phyloP scores from a whole-genome alignment of 2,888 invertebrate genomes.

The Torymus texanus region DNA sequence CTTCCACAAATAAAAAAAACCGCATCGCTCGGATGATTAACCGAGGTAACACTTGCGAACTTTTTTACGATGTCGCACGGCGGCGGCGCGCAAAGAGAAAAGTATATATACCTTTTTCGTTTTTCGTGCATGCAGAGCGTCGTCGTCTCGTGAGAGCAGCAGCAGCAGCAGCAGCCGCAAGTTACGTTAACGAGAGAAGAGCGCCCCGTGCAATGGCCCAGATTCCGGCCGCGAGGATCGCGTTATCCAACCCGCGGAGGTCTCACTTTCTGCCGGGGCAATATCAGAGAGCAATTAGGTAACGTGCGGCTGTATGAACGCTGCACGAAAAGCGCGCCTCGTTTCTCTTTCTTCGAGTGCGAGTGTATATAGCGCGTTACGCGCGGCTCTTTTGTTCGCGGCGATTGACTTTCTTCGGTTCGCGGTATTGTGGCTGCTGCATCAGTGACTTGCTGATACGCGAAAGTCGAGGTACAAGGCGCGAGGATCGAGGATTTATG shows the following conservation, averaged over 20 bases:
- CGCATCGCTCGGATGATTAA: too few species aligned
- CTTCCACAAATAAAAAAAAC: too few species aligned
- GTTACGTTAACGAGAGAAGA: slow-evolving; percentile 41
- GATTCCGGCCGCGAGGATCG: slow-evolving; percentile 28
- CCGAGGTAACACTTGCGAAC: too few species aligned
- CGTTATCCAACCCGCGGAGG: slow-evolving; percentile 44
- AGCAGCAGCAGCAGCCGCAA: not conserved
- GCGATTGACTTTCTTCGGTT: too few species aligned
- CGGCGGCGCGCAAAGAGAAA: too few species aligned
- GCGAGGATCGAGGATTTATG: too few species aligned
- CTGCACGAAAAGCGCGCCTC: not conserved
- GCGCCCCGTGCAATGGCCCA: slow-evolving; percentile 23
- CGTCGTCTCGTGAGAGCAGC: not conserved
- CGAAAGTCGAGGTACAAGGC: too few species aligned
- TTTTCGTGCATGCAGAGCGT: too few species aligned
- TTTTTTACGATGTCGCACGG: too few species aligned
- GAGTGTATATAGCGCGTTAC: not conserved
- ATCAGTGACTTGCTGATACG: too few species aligned
- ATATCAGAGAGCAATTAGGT: slow-evolving; percentile 50
- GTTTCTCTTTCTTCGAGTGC: slow-evolving; percentile 38
- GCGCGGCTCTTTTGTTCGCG: slow-evolving; percentile 31
- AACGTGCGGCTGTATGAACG: slow-evolving; percentile 7
- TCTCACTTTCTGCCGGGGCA: slow-evolving; percentile 50
- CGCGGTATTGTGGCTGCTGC: too few species aligned
- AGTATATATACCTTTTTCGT: too few species aligned